Evolutionary conservation across 2,888 invertebrate genomes (phyloP), one percentile per base, ranked within the genome.

Genomic region (Onthophagus sagittarius): DNA sequence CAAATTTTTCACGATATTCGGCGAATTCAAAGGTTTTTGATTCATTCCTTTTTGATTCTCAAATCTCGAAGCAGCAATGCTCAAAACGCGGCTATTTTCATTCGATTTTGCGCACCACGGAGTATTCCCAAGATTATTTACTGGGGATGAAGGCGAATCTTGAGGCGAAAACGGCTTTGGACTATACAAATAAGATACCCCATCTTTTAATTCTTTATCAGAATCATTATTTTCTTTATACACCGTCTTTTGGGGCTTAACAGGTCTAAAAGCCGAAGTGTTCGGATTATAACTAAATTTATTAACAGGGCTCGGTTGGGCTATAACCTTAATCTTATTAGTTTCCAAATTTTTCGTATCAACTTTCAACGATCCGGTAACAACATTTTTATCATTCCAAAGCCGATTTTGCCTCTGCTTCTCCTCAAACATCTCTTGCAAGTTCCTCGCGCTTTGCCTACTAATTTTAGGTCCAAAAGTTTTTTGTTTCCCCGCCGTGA

Each of bases 221-320:
- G 71, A 15, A 64, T 73, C 63, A 4, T 39, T 63, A 72, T 72
- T 53, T 23, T 23, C 23, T 23, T 23, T 23, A 23, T 23, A 23
- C 23, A 23, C 1, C 1, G 1, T 23, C 23, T 53, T 7, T 53
- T 53, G 39, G 0, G 39, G 39, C 73, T 79, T 85, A 74, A 87
- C 87, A 0, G 92, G 93, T 77, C 91, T 90, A 80, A 94, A 94
- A 2, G 92, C 93, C 7, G 93, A 93, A 1, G 2, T 53, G 86
- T 91, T 89, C 0, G 92, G 92, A 0, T 93, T 93, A 82, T 94
- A 93, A 23, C 91, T 92, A 80, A 94, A 93, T 78, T 92, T 89
- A 81, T 93, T 93, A 0, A 92, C 88, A 1, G 89, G 89, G 63
- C 89, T 84, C 7, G 90, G 90, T 81, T 90, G 88, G 31, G 90